A percentile compares a stretch with the other conserved stretches of the same genome.
phyloP scores from a whole-genome alignment of 30 jellyfish, hydroid and myxozoan species.

The Turritopsis dohrnii region DNA sequence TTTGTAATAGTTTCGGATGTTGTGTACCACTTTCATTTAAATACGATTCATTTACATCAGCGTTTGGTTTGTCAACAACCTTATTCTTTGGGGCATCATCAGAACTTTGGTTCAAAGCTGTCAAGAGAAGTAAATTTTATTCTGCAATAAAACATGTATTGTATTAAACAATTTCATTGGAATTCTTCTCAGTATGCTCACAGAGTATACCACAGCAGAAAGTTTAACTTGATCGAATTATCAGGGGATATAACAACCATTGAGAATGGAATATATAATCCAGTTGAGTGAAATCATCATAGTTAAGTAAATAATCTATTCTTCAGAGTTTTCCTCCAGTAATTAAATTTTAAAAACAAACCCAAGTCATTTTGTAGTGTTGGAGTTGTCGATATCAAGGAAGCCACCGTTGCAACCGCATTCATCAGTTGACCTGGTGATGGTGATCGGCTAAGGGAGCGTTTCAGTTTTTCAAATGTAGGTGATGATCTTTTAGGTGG shows the following conservation, averaged over 20 bases:
- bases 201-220: too few relatives aligned
- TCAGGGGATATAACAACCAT: too few relatives aligned
- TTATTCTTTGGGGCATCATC: neutral
- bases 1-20: slow-evolving; percentile 32
- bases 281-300: too few relatives aligned
- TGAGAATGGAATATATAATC: too few relatives aligned
- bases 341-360: too few relatives aligned
- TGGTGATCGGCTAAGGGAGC: slow-evolving; percentile 91
- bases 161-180: too few relatives aligned
- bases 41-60: neutral
- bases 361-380: slow-evolving; percentile 29
- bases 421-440: slow-evolving; percentile 57
- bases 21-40: neutral
- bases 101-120: neutral
- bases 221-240: too few relatives aligned
- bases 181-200: too few relatives aligned
- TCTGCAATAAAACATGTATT: too few relatives aligned
- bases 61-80: neutral
- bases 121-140: too few relatives aligned
- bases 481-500: slow-evolving; percentile 96
- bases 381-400: slow-evolving; percentile 28
- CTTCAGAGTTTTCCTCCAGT: too few relatives aligned
- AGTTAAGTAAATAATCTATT: neutral
- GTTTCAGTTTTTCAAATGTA: slow-evolving; percentile 80
- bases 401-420: slow-evolving; percentile 62